Evolutionary conservation across 2,113 vertebrate genomes (phyloP), one percentile per base, ranked within the genome.

Genomic region (Monarcha castaneiventris): DNA sequence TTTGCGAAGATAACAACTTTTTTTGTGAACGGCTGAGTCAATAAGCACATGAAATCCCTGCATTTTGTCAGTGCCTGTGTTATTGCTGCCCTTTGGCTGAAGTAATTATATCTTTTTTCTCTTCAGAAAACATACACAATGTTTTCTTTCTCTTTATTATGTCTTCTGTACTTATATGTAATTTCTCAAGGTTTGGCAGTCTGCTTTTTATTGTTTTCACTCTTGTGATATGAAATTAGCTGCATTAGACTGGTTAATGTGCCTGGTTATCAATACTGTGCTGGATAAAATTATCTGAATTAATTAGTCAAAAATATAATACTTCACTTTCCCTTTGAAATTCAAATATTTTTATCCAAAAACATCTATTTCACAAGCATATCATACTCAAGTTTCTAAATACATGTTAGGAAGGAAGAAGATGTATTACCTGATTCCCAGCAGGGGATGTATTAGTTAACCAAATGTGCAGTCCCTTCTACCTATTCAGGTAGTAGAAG

Each of bases 1-100:
- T 93, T 96, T 94, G 77, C 76, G 56, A 91, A 90, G 62, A 87
- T 92, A 97, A 96, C 46, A 3, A 94, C 23, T 86, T 92, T 46
- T 69, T 87, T 88, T 81, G 51, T 93, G 76, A 93, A 81, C 59
- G 44, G 16, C 46, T 84, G 61, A 92, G 64, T 92, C 87, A 83
- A 91, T 90, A 91, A 94, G 16, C 41, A 51, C 62, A 83, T 64
- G 61, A 90, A 93, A 94, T 87, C 35, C 30, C 71, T 58, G 29
- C 33, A 78, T 90, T 96, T 90, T 78, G 39, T 89, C 74, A 61
- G 49, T 69, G 30, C 59, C 81, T 92, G 20, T 83, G 73, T 46
- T 94, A 83, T 49, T 95, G 58, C 37, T 83, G 20, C 48, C 44
- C 52, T 83, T 96, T 7, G 11, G 59, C 89, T 79, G 37, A 87